phyloP scores from a whole-genome alignment of 92 coral and sea anemone species.

The Zoanthus sociatus region DNA sequence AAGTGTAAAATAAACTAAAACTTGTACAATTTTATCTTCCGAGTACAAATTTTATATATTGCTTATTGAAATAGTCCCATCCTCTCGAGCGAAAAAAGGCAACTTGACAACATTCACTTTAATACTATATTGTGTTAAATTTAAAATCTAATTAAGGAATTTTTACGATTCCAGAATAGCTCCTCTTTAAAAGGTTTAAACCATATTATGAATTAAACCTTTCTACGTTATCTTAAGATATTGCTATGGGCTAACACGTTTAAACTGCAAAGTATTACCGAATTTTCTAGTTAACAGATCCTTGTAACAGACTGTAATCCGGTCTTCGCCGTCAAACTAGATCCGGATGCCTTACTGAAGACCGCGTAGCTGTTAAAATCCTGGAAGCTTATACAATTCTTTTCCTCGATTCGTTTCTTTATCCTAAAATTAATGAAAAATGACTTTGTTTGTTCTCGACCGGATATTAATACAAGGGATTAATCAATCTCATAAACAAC shows the following conservation, averaged over 20 bases:
- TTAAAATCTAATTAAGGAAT: background rate
- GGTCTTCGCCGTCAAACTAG: background rate
- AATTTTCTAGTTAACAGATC: too few species aligned
- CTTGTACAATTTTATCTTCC: background rate
- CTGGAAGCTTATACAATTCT: background rate
- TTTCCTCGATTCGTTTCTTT: background rate
- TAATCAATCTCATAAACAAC: background rate
- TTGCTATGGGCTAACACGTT: too few species aligned
- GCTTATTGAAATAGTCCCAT: background rate
- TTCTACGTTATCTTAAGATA: too few species aligned
- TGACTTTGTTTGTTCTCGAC: background rate
- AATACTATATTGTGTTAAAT: background rate
- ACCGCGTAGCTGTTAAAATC: conserved; percentile 32
- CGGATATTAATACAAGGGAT: background rate
- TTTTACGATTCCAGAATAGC: background rate
- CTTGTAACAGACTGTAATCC: too few species aligned
- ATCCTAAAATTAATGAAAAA: background rate
- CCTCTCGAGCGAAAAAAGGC: background rate
- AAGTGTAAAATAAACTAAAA: background rate
- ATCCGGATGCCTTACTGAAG: background rate
- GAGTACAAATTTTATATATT: background rate
- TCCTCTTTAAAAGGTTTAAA: background rate
- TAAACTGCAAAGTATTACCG: too few species aligned
- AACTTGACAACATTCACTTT: background rate
- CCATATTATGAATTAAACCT: background rate